Percentiles rank a stretch among this genome's conserved stretches.
phyloP scores from a whole-genome alignment of 2,888 invertebrate species.

The Cylloceria caligata region DNA sequence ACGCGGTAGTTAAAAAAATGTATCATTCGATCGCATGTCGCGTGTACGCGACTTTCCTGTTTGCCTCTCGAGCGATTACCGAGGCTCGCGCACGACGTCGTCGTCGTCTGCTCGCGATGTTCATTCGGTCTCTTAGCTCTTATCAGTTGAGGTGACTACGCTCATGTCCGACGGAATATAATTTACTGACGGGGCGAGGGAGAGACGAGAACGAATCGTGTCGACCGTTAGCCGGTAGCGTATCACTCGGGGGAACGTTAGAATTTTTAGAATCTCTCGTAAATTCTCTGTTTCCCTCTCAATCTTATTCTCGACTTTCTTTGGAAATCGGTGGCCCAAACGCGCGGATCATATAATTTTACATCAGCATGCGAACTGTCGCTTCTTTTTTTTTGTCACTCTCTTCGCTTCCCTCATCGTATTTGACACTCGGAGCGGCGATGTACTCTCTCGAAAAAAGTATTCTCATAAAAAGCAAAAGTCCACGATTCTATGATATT shows the following conservation, averaged over 20 bases:
- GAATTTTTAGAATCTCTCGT: not conserved
- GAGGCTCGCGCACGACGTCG: conserved; percentile 50
- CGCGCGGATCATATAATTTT: conserved; percentile 58
- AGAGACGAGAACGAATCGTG: not conserved
- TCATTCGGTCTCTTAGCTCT: conserved; percentile 40
- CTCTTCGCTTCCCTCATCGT: not conserved
- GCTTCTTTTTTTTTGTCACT: not conserved
- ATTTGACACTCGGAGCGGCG: not conserved
- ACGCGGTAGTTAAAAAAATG: no score
- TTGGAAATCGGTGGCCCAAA: conserved; percentile 42
- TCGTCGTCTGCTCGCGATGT: conserved; percentile 47
- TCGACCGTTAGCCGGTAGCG: not conserved
- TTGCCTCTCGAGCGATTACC: conserved; percentile 67
- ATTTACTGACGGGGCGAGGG: conserved; percentile 2
- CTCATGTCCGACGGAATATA: conserved; percentile 11
- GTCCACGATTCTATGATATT: no score
- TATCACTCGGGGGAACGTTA: not conserved
- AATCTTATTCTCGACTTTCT: conserved; percentile 48
- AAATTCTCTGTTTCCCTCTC: no score
- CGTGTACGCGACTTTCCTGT: conserved; percentile 14
- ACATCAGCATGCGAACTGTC: conserved; percentile 18
- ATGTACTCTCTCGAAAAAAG: not conserved
- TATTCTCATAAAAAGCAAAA: no score
- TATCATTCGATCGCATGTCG: conserved; percentile 11
- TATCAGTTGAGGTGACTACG: conserved; percentile 61